These are phyloP conservation scores for Perca fluviatilis DNA, from an alignment of 2,113 vertebrate genomes.

Conservation along the genomic window DNA sequence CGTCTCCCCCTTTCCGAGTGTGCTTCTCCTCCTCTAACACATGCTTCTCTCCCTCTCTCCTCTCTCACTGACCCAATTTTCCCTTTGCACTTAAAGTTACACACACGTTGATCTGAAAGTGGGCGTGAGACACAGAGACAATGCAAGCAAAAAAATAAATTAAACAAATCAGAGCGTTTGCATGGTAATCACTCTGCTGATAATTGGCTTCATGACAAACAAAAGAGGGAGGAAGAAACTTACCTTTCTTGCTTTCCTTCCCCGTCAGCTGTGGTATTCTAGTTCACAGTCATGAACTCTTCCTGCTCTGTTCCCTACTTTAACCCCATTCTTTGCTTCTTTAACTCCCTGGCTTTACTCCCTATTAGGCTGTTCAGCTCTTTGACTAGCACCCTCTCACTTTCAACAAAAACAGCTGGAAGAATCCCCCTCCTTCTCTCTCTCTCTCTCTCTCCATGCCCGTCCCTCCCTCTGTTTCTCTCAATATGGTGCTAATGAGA, in stretches of 20 bases:
- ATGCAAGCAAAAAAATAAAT: conserved; percentile 6
- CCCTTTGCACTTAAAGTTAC: conserved; percentile 77
- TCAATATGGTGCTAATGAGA: conserved; percentile 84
- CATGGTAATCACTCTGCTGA: conserved; percentile 27
- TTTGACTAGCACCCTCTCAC: conserved; percentile 46
- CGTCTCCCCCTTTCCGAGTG: conserved; percentile 60
- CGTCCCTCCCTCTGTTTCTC: conserved; percentile 69
- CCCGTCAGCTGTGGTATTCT: conserved; percentile 40
- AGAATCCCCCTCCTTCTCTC: conserved; percentile 62
- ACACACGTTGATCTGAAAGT: conserved; percentile 70
- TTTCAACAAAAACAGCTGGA: conserved; percentile 74
- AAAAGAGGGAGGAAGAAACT: conserved; percentile 48
- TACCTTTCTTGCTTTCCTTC: conserved; percentile 65
- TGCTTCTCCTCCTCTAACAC: conserved; percentile 61
- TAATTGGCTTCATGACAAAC: conserved; percentile 58
- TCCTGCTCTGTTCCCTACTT: conserved; percentile 47
- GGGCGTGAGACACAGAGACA: conserved; percentile 52
- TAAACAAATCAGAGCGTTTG: conserved; percentile 46
- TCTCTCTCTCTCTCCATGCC: conserved; percentile 5
- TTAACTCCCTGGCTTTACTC: conserved; percentile 25
- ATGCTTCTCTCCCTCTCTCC: conserved; percentile 54
- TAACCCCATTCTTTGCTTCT: conserved; percentile 54
- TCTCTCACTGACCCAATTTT: conserved; percentile 73
- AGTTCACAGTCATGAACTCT: conserved; percentile 52
- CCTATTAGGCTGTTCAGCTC: conserved; percentile 30